Conservation (phyloP, 2,113 vertebrate genomes). For the Phyllostomus hastatus region DNA sequence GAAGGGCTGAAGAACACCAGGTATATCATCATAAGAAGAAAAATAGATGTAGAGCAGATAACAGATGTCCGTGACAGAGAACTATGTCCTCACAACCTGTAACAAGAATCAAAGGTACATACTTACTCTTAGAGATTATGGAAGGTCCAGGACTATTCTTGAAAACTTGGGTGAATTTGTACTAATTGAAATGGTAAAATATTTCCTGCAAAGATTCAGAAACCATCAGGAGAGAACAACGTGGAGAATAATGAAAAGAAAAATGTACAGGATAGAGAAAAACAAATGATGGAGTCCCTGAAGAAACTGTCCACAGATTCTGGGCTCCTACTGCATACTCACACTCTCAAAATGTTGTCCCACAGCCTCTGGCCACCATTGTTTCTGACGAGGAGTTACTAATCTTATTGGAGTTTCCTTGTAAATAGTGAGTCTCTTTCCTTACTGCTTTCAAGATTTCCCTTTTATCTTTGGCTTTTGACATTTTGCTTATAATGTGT, state of each 20-base stretch:
- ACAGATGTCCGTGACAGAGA: neutral
- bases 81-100: neutral
- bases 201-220: neutral
- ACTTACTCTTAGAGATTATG: neutral
- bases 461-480: conserved; percentile 1
- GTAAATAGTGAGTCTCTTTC: neutral
- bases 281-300: neutral
- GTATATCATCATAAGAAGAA: neutral
- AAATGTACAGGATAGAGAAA: neutral
- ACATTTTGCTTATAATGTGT: neutral
- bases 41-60: neutral
- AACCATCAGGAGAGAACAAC: neutral
- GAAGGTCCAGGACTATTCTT: neutral
- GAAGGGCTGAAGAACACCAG: neutral
- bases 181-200: neutral
- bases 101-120: neutral
- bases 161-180: neutral
- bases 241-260: neutral
- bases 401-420: neutral
- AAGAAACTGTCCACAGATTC: neutral
- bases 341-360: neutral
- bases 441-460: neutral
- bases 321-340: neutral
- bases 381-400: neutral
- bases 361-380: neutral